Evolutionary conservation across 2,113 vertebrate species (phyloP), one percentile per base, ranked within the genome.

Genomic region (Heterocephalus glaber): DNA sequence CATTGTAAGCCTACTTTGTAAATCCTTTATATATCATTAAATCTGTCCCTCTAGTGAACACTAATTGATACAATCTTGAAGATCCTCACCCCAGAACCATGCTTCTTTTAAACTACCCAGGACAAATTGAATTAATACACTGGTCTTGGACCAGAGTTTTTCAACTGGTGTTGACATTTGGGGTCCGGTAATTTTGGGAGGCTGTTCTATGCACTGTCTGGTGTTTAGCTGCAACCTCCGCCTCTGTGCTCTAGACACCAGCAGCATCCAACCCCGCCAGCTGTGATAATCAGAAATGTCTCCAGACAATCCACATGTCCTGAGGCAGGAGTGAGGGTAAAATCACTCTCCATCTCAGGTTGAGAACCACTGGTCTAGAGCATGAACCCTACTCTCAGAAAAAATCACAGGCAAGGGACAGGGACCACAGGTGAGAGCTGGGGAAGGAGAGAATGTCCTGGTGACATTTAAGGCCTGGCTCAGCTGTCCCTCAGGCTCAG

Each of bases 401-500:
- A 61, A 77, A 30, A 38, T 19, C 26, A 14, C 35, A 70, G 61
- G 61, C 30, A 28, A 30, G 10, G 30, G 61, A 11, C 30, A 35
- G 30, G 22, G 24, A 41, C 12, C 56, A 38, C 80, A 89, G 80
- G 68, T 7, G 60, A 83, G 68, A 49, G 44, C 20, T 7, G 14
- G 35, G 0, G 52, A 70, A 88, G 20, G 7, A 86, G 20, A 77
- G 61, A 30, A 28, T 6, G 22, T 83, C 41, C 72, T 47, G 47
- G 84, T 95, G 90, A 93, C 58, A 93, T 68, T 93, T 90, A 24
- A 87, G 87, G 84, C 85, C 49, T 35, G 20, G 74, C 81, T 87
- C 54, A 89, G 91, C 86, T 74, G 70, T 70, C 95, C 85, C 88
- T 1, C 1, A 94, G 94, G 80, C 90, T 95, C 47, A 74, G 54